Percentiles rank a stretch among this genome's conserved stretches.
Evolutionary conservation across 2,888 invertebrate species (phyloP).

Genomic region (Apoda limacodes): DNA sequence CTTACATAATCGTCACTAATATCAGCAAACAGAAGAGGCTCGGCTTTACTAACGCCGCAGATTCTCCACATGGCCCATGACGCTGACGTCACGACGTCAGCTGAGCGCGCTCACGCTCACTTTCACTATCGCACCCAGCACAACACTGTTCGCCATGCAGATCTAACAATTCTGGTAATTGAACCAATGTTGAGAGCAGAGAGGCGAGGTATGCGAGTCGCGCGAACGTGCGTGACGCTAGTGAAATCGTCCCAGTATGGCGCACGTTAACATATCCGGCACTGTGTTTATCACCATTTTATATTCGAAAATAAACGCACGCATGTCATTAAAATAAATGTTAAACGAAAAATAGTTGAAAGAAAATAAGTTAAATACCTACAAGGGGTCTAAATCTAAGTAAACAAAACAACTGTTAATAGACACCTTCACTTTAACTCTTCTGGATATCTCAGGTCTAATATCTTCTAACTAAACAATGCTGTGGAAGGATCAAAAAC

Average conservation of each 20-base stretch:
- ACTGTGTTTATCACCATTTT: slow-evolving; percentile 8
- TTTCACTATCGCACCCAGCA: too few relatives aligned
- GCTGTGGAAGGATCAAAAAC: too few relatives aligned
- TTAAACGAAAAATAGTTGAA: too few relatives aligned
- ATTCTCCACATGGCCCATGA: slow-evolving; percentile 67
- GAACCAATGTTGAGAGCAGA: slow-evolving; percentile 41
- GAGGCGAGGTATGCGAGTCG: slow-evolving; percentile 33
- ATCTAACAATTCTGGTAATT: slow-evolving; percentile 36
- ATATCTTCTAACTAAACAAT: too few relatives aligned
- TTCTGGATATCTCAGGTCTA: too few relatives aligned
- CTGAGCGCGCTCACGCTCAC: too few relatives aligned
- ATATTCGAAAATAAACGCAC: slow-evolving; percentile 12
- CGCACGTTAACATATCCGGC: slow-evolving; percentile 21
- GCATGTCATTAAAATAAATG: slow-evolving; percentile 2
- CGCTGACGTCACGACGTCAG: slow-evolving; percentile 48
- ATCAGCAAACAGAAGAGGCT: slow-evolving; percentile 50
- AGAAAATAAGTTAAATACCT: too few relatives aligned
- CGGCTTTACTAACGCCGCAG: slow-evolving; percentile 62
- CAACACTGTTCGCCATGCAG: slow-evolving; percentile 42
- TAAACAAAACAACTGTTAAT: too few relatives aligned
- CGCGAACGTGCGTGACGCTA: slow-evolving; percentile 56
- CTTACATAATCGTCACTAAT: slow-evolving; percentile 60
- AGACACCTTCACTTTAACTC: too few relatives aligned
- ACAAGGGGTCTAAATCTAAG: too few relatives aligned
- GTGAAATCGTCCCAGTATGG: slow-evolving; percentile 50